phyloP scores from a whole-genome alignment of 2,888 invertebrate species.

The Drosophila borborema region DNA sequence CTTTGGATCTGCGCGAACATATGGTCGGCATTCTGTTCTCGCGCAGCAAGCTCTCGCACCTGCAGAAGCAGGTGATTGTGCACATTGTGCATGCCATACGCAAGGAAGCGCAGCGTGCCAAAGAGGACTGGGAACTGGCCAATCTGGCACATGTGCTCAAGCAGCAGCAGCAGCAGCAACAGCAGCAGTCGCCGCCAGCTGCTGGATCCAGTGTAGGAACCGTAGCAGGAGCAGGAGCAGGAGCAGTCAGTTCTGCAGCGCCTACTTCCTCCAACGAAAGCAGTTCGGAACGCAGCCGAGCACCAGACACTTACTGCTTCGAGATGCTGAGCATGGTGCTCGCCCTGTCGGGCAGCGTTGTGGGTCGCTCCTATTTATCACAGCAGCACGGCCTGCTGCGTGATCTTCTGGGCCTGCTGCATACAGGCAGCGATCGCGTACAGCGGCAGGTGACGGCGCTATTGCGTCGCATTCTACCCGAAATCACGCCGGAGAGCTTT shows the following conservation, averaged over 20 bases:
- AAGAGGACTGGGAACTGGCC: constrained; percentile 95
- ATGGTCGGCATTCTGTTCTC: constrained; percentile 98
- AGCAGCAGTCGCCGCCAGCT: constrained; percentile 24
- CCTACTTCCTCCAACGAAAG: constrained; percentile 71
- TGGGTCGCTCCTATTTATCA: constrained; percentile 95
- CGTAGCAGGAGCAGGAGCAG: constrained; percentile 55
- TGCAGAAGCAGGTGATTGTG: constrained; percentile 96
- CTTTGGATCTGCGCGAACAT: constrained; percentile 94
- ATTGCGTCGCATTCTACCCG: constrained; percentile 94
- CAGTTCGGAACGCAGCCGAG: constrained; percentile 80
- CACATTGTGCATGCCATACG: constrained; percentile 96
- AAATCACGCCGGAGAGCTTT: constrained; percentile 94
- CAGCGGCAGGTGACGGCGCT: constrained; percentile 96
- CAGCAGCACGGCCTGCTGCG: constrained; percentile 94
- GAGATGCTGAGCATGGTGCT: constrained; percentile 98
- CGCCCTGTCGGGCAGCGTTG: constrained; percentile 96
- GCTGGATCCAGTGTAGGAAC: constrained; percentile 45
- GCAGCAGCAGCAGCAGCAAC: constrained; percentile 50
- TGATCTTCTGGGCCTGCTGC: constrained; percentile 94
- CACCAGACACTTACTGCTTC: constrained; percentile 96
- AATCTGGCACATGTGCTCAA: constrained; percentile 81
- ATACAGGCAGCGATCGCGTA: constrained; percentile 97
- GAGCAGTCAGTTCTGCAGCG: constrained; percentile 23
- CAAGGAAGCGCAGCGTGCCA: constrained; percentile 93
- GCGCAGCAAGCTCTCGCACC: constrained; percentile 95